These are phyloP conservation scores for Chelonus insularis DNA, from an alignment of 1,140 invertebrate species.

Conservation along the genomic window DNA sequence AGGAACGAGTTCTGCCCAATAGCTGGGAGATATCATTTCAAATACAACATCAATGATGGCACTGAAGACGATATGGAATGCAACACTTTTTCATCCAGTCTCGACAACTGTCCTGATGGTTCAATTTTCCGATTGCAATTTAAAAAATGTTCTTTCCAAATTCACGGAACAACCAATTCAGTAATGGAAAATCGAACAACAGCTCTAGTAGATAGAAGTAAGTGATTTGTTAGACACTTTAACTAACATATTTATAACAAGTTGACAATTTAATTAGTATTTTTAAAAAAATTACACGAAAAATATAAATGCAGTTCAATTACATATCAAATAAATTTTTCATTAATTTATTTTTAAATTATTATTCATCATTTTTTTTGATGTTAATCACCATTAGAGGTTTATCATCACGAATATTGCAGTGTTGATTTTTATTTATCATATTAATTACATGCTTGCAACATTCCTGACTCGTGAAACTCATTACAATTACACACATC, in stretches of 20 bases:
- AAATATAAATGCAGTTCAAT: too few species aligned
- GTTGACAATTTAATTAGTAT: too few species aligned
- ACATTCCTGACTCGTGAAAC: neutral
- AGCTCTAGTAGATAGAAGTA: slow-evolving; percentile 24
- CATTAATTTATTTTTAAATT: too few species aligned
- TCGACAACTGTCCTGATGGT: slow-evolving; percentile 69
- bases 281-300: too few species aligned
- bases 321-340: too few species aligned
- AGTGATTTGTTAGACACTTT: neutral
- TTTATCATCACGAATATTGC: slow-evolving; percentile 1
- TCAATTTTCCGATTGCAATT: slow-evolving; percentile 65
- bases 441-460: slow-evolving; percentile 9
- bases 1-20: slow-evolving; percentile 70
- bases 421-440: neutral
- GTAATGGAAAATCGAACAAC: slow-evolving; percentile 22
- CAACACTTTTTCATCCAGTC: slow-evolving; percentile 61
- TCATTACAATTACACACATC: slow-evolving; percentile 7
- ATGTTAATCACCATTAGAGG: slow-evolving; percentile 7
- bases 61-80: slow-evolving; percentile 61
- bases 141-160: slow-evolving; percentile 62
- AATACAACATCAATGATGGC: slow-evolving; percentile 64
- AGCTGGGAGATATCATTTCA: slow-evolving; percentile 67
- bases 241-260: too few species aligned
- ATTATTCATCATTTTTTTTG: too few species aligned
- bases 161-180: slow-evolving; percentile 55